Conservation (phyloP, 1,140 invertebrate genomes). For the Neodiprion fabricii region DNA sequence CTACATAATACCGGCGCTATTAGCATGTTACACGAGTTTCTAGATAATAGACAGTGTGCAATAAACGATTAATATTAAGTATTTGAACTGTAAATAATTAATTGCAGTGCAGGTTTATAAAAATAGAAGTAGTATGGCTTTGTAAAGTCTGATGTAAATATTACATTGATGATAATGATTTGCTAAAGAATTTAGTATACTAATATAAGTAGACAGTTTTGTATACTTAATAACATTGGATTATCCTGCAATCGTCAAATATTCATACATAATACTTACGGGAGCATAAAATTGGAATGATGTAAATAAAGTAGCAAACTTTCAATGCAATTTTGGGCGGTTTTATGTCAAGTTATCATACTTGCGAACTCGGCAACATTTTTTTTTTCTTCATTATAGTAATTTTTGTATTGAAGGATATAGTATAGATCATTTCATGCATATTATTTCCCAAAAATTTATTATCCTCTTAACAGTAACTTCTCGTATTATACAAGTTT, state of each 20-base stretch:
- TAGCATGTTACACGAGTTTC: not conserved
- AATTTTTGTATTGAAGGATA: too few species aligned
- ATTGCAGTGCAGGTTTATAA: not conserved
- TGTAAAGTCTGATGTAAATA: not conserved
- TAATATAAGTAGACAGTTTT: not conserved
- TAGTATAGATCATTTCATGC: too few species aligned
- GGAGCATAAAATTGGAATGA: not conserved
- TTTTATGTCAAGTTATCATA: not conserved
- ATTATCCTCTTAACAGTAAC: too few species aligned
- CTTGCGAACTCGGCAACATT: not conserved
- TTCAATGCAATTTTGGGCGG: not conserved
- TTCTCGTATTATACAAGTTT: too few species aligned
- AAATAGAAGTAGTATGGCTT: not conserved
- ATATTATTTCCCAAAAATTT: too few species aligned
- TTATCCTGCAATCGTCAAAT: conserved; percentile 2
- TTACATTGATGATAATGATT: not conserved
- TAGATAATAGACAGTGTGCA: not conserved
- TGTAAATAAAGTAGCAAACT: not conserved
- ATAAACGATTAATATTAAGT: conserved; percentile 1
- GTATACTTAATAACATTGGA: not conserved
- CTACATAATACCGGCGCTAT: too few species aligned
- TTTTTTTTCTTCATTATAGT: too few species aligned
- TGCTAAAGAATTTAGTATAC: not conserved
- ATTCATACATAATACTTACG: not conserved
- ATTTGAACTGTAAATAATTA: not conserved